A percentile compares a stretch with the other conserved stretches of the same genome.
These are phyloP conservation scores for Oriolus oriolus DNA, from an alignment of 2,113 vertebrate genomes.

Conservation along the genomic window DNA sequence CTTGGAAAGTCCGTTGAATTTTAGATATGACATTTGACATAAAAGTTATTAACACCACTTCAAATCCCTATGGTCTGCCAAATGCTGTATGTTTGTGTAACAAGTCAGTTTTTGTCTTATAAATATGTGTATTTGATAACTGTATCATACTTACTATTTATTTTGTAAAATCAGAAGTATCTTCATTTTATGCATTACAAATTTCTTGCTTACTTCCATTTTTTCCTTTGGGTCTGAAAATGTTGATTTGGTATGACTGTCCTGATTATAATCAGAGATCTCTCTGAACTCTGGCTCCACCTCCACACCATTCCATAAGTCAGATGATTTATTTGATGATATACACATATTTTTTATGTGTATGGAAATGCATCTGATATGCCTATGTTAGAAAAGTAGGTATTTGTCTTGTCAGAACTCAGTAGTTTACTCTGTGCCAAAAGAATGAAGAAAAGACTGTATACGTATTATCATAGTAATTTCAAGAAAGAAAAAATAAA, in stretches of 20 bases:
- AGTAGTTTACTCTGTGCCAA: not conserved
- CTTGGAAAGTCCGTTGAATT: not conserved
- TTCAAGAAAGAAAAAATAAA: not conserved
- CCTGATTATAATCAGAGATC: not conserved
- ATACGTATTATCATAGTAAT: not conserved
- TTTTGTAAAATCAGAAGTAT: not conserved
- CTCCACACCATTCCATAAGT: not conserved
- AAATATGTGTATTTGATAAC: not conserved
- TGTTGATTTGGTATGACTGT: not conserved
- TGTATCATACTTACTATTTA: not conserved
- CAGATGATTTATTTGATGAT: not conserved
- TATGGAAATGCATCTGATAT: not conserved
- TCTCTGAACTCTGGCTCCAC: not conserved
- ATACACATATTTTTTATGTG: not conserved
- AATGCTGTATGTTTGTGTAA: not conserved
- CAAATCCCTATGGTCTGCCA: not conserved
- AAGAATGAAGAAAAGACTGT: not conserved
- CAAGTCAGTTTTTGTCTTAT: not conserved
- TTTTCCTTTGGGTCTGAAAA: not conserved
- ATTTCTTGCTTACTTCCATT: not conserved
- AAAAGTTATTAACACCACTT: not conserved
- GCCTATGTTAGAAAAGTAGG: not conserved
- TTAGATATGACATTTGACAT: not conserved
- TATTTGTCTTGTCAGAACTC: not conserved
- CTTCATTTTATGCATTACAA: not conserved